Evolutionary conservation across 1,140 invertebrate species (phyloP), one percentile per base, ranked within the genome.

Genomic region (Drosophila busckii): DNA sequence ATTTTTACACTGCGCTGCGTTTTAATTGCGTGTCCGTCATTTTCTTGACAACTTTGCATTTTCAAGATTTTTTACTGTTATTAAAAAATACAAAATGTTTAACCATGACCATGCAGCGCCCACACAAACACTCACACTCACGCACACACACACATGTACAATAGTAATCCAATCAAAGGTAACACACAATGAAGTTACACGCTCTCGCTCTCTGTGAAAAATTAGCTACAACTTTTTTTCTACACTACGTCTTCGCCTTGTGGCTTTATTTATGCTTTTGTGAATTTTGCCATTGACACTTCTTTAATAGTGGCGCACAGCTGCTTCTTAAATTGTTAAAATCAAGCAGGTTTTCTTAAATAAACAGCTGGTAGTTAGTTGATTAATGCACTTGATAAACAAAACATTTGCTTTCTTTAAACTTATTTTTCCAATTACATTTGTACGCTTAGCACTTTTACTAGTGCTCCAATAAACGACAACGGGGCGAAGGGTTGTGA

Each of bases 31-130:
- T 76, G 62, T 62, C 48, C 23, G 46, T 40, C 9, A 32, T 12
- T 61, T 45, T 64, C 49, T 50, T 68, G 63, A 68, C 68, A 80
- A 71, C 28, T 71, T 71, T 64, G 46, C 49, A 78, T 68, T 78
- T 68, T 55, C 31, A 52, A 78, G 53, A 80, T 80, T 73, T 64
- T 68, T 28, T 40, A 70, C 67, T 38, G 68, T 64, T 78, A 60
- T 71, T 80, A 50, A 54, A 54, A 66, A 45, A 65, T 32, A 35
- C 10, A 54, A 48, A 59, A 40, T 44, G 44, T 78, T n/a, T 78
- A 75, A 58, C 65, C 60, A 32, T 71, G 62, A 67, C 75, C 68
- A 78, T 68, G 50, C 45, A 78, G 34, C 45, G 53, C 71, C 62
- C 53, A 55, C 70, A 35, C 44, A 55, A 38, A 26, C 9, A 31